Evolutionary conservation across 2,888 invertebrate genomes (phyloP).

Genomic region (Zygothrica quintamaculata): DNA sequence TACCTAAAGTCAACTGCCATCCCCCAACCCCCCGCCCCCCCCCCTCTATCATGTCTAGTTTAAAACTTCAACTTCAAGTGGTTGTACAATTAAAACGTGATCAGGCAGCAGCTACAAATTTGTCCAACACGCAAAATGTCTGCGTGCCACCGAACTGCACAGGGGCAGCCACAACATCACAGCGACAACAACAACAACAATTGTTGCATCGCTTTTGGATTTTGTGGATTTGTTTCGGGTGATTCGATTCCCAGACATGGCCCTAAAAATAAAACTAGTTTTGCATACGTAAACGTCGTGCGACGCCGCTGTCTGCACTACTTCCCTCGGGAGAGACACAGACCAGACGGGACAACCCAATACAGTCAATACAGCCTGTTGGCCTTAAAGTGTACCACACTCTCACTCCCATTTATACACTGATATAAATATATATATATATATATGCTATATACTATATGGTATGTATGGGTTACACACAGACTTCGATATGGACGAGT

Average conservation of each 20-base stretch:
- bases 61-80: constrained; percentile 23
- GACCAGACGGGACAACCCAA: not conserved
- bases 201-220: constrained; percentile 66
- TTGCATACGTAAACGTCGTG: constrained; percentile 73
- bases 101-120: constrained; percentile 80
- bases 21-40: no score
- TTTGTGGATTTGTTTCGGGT: constrained; percentile 57
- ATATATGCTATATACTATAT: not conserved
- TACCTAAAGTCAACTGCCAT: constrained; percentile 27
- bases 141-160: constrained; percentile 53
- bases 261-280: constrained; percentile 77
- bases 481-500: constrained; percentile 64
- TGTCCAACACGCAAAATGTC: constrained; percentile 80
- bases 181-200: constrained; percentile 36
- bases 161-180: not conserved
- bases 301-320: constrained; percentile 73
- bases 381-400: constrained; percentile 67
- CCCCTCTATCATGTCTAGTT: no score
- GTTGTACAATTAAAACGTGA: constrained; percentile 83
- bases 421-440: no score
- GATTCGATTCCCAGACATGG: constrained; percentile 76
- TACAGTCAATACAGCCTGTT: constrained; percentile 30
- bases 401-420: constrained; percentile 19
- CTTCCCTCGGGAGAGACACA: constrained; percentile 68
- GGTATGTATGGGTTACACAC: not conserved